phyloP scores from a whole-genome alignment of 30 jellyfish, hydroid and myxozoan species.

The Clytia hemisphaerica region DNA sequence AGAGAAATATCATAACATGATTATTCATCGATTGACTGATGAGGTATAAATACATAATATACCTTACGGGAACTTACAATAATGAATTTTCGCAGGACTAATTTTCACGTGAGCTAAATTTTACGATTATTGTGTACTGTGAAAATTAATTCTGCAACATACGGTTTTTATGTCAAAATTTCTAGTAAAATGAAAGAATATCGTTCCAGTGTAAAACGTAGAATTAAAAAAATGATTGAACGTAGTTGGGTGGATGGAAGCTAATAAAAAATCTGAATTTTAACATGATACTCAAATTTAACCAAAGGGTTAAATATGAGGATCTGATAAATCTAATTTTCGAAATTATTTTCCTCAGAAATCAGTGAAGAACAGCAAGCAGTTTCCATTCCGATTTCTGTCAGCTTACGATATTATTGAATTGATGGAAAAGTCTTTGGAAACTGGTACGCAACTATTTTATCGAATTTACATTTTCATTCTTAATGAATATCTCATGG shows the following conservation, averaged over 20 bases:
- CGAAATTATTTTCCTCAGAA: constrained; percentile 37
- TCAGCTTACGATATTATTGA: constrained; percentile 75
- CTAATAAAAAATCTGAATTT: too few relatives aligned
- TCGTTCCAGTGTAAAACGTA: too few relatives aligned
- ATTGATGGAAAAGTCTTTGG: constrained; percentile 27
- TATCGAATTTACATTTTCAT: too few relatives aligned
- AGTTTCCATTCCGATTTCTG: constrained; percentile 86
- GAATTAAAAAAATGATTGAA: neutral
- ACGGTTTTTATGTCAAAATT: neutral
- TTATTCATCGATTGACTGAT: constrained; percentile 46
- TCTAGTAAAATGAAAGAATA: neutral
- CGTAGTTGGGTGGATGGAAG: too few relatives aligned
- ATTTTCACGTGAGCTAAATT: too few relatives aligned
- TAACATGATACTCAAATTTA: too few relatives aligned
- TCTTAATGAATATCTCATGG: too few relatives aligned
- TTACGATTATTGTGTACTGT: too few relatives aligned
- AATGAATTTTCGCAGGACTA: too few relatives aligned
- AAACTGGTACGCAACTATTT: too few relatives aligned
- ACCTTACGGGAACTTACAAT: too few relatives aligned
- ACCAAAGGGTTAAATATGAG: too few relatives aligned
- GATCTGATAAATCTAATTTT: neutral
- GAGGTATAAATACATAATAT: constrained; percentile 50
- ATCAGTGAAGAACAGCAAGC: constrained; percentile 76
- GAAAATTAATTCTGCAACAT: neutral
- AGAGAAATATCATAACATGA: constrained; percentile 59